These are phyloP conservation scores for Calameuta idolon DNA, from an alignment of 2,888 invertebrate species.

Conservation along the genomic window DNA sequence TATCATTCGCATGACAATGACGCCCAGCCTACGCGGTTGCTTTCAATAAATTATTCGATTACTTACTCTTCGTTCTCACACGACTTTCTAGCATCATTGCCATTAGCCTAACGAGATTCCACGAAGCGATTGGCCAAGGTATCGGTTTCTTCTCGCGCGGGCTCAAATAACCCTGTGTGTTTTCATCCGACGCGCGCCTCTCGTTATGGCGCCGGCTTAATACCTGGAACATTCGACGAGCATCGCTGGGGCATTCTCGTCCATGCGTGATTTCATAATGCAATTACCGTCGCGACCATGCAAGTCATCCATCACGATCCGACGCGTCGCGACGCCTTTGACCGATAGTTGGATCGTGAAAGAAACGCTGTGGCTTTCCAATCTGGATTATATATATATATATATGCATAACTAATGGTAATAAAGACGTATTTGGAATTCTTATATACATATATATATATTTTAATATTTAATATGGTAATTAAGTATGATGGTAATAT, in stretches of 20 bases:
- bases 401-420: neutral
- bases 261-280: constrained; percentile 12
- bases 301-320: constrained; percentile 2
- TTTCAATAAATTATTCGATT: neutral
- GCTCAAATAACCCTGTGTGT: neutral
- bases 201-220: constrained; percentile 3
- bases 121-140: neutral
- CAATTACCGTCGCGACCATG: constrained; percentile 5
- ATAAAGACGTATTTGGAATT: neutral
- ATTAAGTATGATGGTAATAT: neutral
- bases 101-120: neutral
- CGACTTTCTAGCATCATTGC: neutral
- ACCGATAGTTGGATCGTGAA: neutral
- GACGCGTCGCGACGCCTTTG: neutral
- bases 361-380: neutral
- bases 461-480: neutral
- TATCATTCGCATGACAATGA: neutral
- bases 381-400: neutral
- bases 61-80: neutral
- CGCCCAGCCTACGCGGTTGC: neutral
- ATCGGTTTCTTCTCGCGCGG: neutral
- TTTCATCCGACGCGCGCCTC: neutral
- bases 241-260: neutral
- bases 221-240: neutral
- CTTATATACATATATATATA: neutral